phyloP scores from a whole-genome alignment of 2,797 vertebrate genomes.

The Bucorvus abyssinicus region DNA sequence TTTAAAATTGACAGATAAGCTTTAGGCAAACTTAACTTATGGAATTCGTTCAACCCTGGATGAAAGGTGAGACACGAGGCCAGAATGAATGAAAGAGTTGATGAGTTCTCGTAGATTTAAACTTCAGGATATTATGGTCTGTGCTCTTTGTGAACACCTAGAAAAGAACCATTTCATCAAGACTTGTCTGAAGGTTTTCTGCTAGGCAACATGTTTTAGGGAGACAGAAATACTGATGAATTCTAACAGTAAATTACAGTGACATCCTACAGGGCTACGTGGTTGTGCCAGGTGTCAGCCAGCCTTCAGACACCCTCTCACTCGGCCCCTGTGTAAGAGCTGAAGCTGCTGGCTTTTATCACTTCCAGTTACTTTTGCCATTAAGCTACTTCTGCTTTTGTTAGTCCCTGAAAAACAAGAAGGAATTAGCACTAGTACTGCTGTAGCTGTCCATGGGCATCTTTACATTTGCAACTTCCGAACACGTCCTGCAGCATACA shows the following conservation, averaged over 20 bases:
- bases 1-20: background rate
- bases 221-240: background rate
- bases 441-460: background rate
- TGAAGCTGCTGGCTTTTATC: background rate
- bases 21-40: background rate
- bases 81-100: background rate
- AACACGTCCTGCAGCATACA: background rate
- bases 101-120: background rate
- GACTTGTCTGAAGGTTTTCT: background rate
- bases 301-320: background rate
- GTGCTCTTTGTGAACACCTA: background rate
- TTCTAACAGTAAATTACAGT: background rate
- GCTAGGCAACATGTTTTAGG: background rate
- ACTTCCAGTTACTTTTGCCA: background rate
- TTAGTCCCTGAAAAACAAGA: background rate
- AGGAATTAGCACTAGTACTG: background rate
- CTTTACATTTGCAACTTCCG: background rate
- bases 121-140: background rate
- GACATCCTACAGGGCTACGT: background rate
- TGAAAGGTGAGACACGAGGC: background rate
- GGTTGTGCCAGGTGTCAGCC: background rate
- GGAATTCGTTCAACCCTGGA: background rate
- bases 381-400: background rate
- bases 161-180: background rate
- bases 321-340: background rate